Base-by-base conservation (phyloP, 1,140 invertebrate genomes). In the Psix sp. region DNA sequence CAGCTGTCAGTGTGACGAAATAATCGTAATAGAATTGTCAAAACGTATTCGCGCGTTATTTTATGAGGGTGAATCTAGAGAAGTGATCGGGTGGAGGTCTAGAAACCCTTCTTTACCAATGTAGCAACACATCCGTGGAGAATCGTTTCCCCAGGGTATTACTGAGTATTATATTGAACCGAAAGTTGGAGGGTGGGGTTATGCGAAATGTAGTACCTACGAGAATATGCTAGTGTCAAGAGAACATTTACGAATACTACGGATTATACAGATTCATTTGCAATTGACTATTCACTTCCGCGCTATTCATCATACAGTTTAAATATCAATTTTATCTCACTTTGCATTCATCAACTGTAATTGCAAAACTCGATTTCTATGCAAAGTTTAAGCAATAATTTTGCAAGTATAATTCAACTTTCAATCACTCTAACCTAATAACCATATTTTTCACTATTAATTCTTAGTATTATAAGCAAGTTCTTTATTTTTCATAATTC, bases 1-100 rank as follows among this genome's bases (percentile, higher is more conserved):
- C 82, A 82, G 82, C 82, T 82, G 82, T 67, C 72, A 73, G 74
- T 77, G 77, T 79, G 80, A 80, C 67, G 77, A 82, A 83, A 84
- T 84, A 85, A 85, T 85, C 82, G 81, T 81, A 84, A 85, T 85
- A 84, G 83, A 85, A 85, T 85, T 84, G 84, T 85, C 84, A 85
- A 85, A 85, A 85, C 74, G 84, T 84, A 84, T 78, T 84, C 81
- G 80, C 67, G 80, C 78, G 81, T 85, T 85, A 84, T 84, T 86
- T 86, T 82, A 84, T 77, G 80, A 82, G 82, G 78, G 78, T 80
- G 80, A 82, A 81, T 79, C 75, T 74, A 76, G 76, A 77, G 79
- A 75, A 77, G 71, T 63, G 76, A 62, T 73, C 66, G 76, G 62
- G 63, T 46, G 74, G 54, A 76, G 57, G 75, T 73, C 77, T 75